Percentiles rank a stretch among this genome's conserved stretches.
Evolutionary conservation across 2,113 vertebrate genomes (phyloP).

Genomic region (Cebidichthys violaceus): DNA sequence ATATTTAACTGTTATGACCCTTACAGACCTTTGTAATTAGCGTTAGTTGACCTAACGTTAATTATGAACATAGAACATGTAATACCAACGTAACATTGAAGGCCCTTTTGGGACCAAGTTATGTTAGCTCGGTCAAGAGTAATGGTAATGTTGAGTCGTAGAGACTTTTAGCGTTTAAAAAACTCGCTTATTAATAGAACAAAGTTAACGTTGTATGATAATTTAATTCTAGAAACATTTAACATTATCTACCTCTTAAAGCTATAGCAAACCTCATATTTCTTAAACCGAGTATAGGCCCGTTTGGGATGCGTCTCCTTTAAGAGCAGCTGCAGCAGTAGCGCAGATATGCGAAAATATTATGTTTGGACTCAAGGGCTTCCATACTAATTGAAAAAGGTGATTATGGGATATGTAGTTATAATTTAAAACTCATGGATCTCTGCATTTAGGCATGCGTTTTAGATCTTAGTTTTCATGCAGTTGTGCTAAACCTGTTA

Average conservation of each 20-base stretch:
- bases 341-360: neutral
- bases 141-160: neutral
- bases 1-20: neutral
- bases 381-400: constrained; percentile 6
- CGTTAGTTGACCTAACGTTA: neutral
- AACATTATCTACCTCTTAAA: constrained; percentile 74
- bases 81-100: neutral
- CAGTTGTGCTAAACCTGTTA: neutral
- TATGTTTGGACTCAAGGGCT: constrained; percentile 13
- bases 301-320: constrained; percentile 52
- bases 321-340: constrained; percentile 29
- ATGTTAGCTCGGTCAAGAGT: constrained; percentile 17
- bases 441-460: neutral
- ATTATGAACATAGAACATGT: neutral
- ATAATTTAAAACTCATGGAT: neutral
- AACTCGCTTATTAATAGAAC: neutral
- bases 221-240: constrained; percentile 21
- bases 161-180: neutral
- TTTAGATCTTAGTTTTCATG: neutral
- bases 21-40: neutral
- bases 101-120: constrained; percentile 30
- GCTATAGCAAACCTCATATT: constrained; percentile 69
- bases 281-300: neutral
- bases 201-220: neutral
- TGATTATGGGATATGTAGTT: constrained; percentile 17